Evolutionary conservation across 2,113 vertebrate genomes (phyloP).

Genomic region (Ochotona curzoniae): DNA sequence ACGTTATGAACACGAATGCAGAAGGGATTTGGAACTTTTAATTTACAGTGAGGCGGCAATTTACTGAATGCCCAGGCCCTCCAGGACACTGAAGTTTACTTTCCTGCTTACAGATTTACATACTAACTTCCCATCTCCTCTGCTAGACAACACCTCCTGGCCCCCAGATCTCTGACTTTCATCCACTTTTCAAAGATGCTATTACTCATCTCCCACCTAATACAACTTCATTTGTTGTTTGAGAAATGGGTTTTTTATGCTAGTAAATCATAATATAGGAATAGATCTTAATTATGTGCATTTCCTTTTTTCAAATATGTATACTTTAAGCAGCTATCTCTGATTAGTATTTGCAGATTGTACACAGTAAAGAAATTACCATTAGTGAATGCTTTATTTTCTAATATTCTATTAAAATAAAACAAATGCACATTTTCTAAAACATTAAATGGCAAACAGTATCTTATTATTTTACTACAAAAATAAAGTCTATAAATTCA

Average conservation of each 20-base stretch:
- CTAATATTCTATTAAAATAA: slow-evolving; percentile 5
- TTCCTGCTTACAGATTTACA: neutral
- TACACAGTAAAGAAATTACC: slow-evolving; percentile 14
- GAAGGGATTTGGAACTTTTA: neutral
- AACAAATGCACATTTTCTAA: slow-evolving; percentile 34
- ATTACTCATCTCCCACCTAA: neutral
- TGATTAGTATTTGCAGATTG: slow-evolving; percentile 11
- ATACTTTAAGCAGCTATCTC: slow-evolving; percentile 30
- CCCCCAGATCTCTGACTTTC: neutral
- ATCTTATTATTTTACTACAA: slow-evolving; percentile 13
- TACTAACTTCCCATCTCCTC: too few relatives aligned
- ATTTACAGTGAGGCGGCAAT: neutral
- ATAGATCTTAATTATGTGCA: neutral
- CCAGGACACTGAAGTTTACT: neutral
- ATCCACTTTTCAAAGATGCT: neutral
- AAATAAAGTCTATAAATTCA: slow-evolving; percentile 57
- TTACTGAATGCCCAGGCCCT: neutral
- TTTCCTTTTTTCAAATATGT: slow-evolving; percentile 47
- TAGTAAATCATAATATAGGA: slow-evolving; percentile 12
- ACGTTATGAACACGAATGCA: neutral
- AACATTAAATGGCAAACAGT: slow-evolving; percentile 46
- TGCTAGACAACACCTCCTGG: too few relatives aligned
- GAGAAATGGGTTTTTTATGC: slow-evolving; percentile 32
- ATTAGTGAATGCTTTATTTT: neutral
- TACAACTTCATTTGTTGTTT: slow-evolving; percentile 14